Base-by-base conservation (phyloP, 2,888 invertebrate genomes). In the Campoletis raptor region DNA sequence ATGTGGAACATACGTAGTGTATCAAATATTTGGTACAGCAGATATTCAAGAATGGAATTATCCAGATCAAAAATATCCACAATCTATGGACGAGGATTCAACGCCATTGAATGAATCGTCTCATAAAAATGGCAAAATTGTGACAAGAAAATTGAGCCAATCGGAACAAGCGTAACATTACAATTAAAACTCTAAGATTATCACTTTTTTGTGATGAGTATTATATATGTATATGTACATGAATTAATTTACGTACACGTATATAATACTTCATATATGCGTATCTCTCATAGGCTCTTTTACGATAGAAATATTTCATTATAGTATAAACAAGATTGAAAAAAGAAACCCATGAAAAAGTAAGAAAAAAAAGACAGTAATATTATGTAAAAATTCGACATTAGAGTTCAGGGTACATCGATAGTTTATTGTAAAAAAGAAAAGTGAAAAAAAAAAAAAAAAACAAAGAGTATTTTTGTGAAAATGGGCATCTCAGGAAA, bases 21-120 rank as follows among this genome's bases (percentile, higher is more conserved):
- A 96, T 91, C 97, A 97, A 93, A 94, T 96, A 67, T 96, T 96
- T 92, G 97, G 96, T 6, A 96, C 97, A 0, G 96, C 96, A 37
- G 96, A 96, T 67, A 95, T 96, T 83, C 95, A 95, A 89, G 90
- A 95, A 6, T 95, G 95, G 95, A 95, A 95, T 90, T 95, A 95
- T 91, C 92, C 94, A 0, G 94, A 94, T 78, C 92, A 94, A 87
- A 94, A 94, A 76, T 92, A 92, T 84, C 92, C 92, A 18, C 90
- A 91, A 40, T 89, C 92, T 5, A 81, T 89, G 8, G 90, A 90
- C 73, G 93, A 94, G 42, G 94, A 94, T 73, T 92, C 92, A 5
- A 92, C 93, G 45, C 94, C 93, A 0, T 87, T 94, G 36, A 94
- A 93, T 69, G 92, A 92, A 2, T 92, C 92, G 5, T 91, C 92